These are phyloP conservation scores for Crax fasciolata DNA, from an alignment of 2,797 vertebrate genomes.

Conservation along the genomic window DNA sequence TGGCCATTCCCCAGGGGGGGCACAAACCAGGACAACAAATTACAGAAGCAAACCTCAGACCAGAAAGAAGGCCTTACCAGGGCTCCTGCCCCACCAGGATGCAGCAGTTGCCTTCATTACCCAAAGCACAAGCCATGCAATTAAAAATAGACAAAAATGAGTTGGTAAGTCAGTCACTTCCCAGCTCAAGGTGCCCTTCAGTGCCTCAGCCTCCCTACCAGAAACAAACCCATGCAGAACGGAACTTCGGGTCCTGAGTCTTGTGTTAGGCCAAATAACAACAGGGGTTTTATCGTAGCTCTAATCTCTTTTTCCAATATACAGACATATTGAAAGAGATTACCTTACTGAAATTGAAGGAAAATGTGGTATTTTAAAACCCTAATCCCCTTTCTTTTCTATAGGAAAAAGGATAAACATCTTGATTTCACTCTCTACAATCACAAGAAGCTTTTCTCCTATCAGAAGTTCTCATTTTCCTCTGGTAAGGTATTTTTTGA, in stretches of 20 bases:
- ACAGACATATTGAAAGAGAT: slow-evolving; percentile 30
- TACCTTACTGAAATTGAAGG: background rate
- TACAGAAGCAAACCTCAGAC: background rate
- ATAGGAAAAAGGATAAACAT: slow-evolving; percentile 58
- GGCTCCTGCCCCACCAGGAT: background rate
- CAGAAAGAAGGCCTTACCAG: background rate
- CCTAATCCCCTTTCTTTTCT: slow-evolving; percentile 35
- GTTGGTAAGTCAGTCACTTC: background rate
- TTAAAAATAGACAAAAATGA: background rate
- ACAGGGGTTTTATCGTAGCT: background rate
- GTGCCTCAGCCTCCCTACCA: background rate
- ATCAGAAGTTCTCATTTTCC: slow-evolving; percentile 6
- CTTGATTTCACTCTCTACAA: slow-evolving; percentile 63
- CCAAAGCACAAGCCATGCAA: background rate
- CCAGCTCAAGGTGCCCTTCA: slow-evolving; percentile 29
- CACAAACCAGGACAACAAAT: background rate
- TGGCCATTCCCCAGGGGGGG: background rate
- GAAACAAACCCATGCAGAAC: background rate
- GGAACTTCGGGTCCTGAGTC: background rate
- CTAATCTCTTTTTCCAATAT: slow-evolving; percentile 37
- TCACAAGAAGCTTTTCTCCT: slow-evolving; percentile 47
- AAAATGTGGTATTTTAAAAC: slow-evolving; percentile 48
- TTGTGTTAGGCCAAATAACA: slow-evolving; percentile 2
- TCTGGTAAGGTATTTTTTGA: background rate
- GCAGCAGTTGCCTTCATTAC: background rate